Evolutionary conservation across 1,140 invertebrate species (phyloP).

Genomic region (Campoletis sonorensis): DNA sequence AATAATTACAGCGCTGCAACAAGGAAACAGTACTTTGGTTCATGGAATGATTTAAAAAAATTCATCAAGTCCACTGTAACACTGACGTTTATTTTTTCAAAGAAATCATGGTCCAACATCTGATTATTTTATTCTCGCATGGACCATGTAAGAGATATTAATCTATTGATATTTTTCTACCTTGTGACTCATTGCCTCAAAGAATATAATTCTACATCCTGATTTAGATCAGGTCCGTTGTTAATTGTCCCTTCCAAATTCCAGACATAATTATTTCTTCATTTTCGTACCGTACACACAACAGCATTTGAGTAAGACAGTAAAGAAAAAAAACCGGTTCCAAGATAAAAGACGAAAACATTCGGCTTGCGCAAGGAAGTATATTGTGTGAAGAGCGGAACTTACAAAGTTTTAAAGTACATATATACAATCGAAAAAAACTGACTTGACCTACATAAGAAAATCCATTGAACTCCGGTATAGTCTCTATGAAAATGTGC

Average conservation of each 20-base stretch:
- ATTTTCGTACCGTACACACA: neutral
- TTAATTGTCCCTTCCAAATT: neutral
- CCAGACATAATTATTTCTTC: neutral
- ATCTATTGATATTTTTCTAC: neutral
- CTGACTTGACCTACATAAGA: too few relatives aligned
- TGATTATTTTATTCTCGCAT: too few relatives aligned
- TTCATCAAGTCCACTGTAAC: too few relatives aligned
- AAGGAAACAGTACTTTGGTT: neutral
- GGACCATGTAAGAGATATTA: neutral
- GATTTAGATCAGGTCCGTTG: neutral
- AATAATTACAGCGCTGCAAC: neutral
- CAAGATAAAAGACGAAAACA: neutral
- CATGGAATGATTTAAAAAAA: neutral
- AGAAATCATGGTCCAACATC: too few relatives aligned
- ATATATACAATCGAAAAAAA: neutral
- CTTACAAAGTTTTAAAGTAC: neutral
- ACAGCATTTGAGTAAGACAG: slow-evolving; percentile 4
- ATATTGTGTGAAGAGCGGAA: neutral
- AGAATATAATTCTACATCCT: neutral
- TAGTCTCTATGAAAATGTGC: neutral
- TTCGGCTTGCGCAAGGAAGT: neutral
- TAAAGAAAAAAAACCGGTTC: neutral
- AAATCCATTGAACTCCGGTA: neutral
- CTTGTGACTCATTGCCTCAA: neutral
- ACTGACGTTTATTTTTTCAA: too few relatives aligned